A percentile compares a stretch with the other conserved stretches of the same genome.
These are phyloP conservation scores for Barbus barbus DNA, from an alignment of 2,113 vertebrate species.

Conservation along the genomic window DNA sequence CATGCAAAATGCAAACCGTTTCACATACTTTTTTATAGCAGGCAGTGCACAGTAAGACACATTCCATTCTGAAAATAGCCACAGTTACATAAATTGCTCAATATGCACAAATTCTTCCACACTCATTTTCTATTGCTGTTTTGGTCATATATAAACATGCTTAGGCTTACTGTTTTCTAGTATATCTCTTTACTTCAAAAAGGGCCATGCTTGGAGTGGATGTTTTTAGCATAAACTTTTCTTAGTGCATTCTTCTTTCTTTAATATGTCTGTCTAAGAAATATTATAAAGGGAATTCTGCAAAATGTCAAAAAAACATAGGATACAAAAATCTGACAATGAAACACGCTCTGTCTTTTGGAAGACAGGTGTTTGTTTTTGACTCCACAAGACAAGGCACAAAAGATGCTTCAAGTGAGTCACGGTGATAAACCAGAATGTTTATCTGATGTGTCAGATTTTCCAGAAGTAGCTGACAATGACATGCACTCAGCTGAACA, in stretches of 20 bases:
- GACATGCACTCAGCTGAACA: background rate
- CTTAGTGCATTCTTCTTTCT: background rate
- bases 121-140: background rate
- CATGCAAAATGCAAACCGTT: background rate
- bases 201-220: too few species aligned
- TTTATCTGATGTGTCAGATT: slow-evolving; percentile 23
- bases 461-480: background rate
- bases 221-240: background rate
- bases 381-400: background rate
- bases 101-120: background rate
- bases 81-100: background rate
- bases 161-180: background rate
- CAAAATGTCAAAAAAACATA: background rate
- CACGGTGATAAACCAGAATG: background rate
- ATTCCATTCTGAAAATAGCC: background rate
- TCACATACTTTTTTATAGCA: background rate
- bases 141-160: background rate
- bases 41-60: background rate
- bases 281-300: background rate
- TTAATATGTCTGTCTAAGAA: background rate
- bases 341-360: background rate
- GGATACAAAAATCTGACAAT: background rate
- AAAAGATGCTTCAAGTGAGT: slow-evolving; percentile 5
- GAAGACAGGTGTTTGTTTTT: slow-evolving; percentile 32
- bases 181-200: background rate